Base-by-base conservation (phyloP, 1,140 invertebrate genomes). In the Chlorops oryzae region DNA sequence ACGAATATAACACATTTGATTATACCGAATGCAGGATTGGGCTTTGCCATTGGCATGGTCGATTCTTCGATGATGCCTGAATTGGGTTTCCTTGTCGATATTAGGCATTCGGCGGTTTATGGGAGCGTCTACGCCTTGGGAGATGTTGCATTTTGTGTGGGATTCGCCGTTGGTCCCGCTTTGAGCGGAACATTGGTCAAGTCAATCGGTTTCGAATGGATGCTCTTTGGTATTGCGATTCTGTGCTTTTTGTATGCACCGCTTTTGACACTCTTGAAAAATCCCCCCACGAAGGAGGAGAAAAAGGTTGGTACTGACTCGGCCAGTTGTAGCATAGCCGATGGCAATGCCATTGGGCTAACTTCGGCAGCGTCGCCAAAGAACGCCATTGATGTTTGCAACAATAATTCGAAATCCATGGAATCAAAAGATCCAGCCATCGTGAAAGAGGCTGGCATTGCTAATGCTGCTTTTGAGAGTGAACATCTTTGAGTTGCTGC, bases 51-150 rank as follows among this genome's bases (percentile, higher is more conserved):
- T 62, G 95, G 95, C 41, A 98, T 98, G 95, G 95, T 98, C 6
- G 96, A 98, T 73, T 95, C 92, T 10, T 95, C 93, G 1, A 98
- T 98, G 94, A 98, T 98, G 92, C 96, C 96, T 0, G 90, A 96
- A 70, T 80, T 98, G 41, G 96, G 92, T 1, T 95, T 92, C 72
- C 75, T 98, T 39, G 95, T 98, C 15, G 96, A 99, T 70, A 90
- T 98, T 54, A 80, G 96, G 39, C 95, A 98, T 71, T 85, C 88
- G 9, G 90, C 92, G 2, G 90, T 97, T 42, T 98, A 98, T 66
- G 95, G 95, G 20, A 95, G 90, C 50, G 94, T 98, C 12, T 98
- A 98, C 68, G 95, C 96, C 13, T 95, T 99, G 56, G 96, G 96
- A 10, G 97, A 99, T 72, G 92, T 98, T 1, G 96, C 97, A 3